Percentiles rank a stretch among this genome's conserved stretches.
Evolutionary conservation across 1,140 invertebrate species (phyloP).

Genomic region (Branchinecta lindahli): DNA sequence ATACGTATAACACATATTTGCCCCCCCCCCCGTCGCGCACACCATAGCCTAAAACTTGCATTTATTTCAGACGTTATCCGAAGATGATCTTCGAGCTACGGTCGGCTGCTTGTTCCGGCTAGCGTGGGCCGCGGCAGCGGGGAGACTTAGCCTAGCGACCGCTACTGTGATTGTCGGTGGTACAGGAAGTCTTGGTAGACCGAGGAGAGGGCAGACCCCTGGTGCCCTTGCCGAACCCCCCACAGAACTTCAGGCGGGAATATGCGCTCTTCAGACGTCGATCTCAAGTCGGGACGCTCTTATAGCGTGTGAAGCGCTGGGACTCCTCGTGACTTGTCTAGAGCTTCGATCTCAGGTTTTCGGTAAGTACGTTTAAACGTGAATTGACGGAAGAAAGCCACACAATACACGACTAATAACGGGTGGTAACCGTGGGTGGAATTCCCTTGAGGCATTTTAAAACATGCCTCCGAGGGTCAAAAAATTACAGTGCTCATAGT

Average conservation of each 20-base stretch:
- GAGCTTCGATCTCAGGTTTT: constrained; percentile 27
- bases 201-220: not conserved
- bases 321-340: constrained; percentile 37
- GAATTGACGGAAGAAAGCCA: no score
- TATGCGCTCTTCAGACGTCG: constrained; percentile 32
- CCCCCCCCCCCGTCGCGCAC: no score
- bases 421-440: no score
- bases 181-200: not conserved
- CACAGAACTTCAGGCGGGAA: constrained; percentile 32
- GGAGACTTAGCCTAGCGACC: constrained; percentile 33
- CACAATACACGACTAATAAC: no score
- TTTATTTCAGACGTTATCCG: constrained; percentile 29
- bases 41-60: no score
- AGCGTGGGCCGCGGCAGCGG: constrained; percentile 38
- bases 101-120: constrained; percentile 36
- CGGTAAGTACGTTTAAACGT: constrained; percentile 19
- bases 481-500: no score
- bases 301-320: constrained; percentile 35
- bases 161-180: constrained; percentile 1
- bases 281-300: constrained; percentile 33
- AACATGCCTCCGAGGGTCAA: no score
- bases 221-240: constrained; percentile 31
- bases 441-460: no score
- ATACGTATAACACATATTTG: no score
- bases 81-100: constrained; percentile 33